Conservation (phyloP, 2,797 vertebrate species). For the Prionace glauca region DNA sequence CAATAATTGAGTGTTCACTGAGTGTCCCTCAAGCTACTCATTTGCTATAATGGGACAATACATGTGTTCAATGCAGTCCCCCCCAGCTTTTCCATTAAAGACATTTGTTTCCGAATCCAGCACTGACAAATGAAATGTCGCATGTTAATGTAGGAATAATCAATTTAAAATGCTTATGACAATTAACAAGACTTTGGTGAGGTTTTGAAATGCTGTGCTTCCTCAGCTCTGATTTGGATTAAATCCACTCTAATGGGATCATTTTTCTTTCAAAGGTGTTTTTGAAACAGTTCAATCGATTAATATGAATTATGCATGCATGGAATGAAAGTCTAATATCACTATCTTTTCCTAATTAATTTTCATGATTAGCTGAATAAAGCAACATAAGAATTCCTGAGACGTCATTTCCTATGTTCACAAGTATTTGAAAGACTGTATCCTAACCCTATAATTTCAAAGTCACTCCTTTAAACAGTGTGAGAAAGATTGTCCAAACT, state of each 20-base stretch:
- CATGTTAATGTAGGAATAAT: slow-evolving; percentile 77
- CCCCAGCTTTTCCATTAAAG: slow-evolving; percentile 64
- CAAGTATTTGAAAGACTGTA: slow-evolving; percentile 46
- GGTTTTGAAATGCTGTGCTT: slow-evolving; percentile 75
- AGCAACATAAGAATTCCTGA: slow-evolving; percentile 64
- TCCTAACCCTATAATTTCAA: not conserved
- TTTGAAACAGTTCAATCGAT: slow-evolving; percentile 85
- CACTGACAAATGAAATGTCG: slow-evolving; percentile 83
- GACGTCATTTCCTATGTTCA: slow-evolving; percentile 55
- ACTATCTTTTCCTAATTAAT: slow-evolving; percentile 98
- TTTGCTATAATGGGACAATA: slow-evolving; percentile 60
- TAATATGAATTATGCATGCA: slow-evolving; percentile 99
- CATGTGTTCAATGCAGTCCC: slow-evolving; percentile 64
- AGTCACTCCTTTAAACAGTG: not conserved
- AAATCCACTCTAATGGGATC: slow-evolving; percentile 87
- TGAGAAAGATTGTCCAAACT: not conserved
- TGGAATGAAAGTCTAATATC: slow-evolving; percentile 86
- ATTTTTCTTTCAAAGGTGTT: slow-evolving; percentile 90
- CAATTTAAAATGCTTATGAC: slow-evolving; percentile 90
- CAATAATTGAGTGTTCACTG: slow-evolving; percentile 54
- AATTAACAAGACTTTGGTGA: slow-evolving; percentile 76
- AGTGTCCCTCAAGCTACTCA: slow-evolving; percentile 68
- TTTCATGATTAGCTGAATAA: slow-evolving; percentile 76
- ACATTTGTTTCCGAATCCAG: slow-evolving; percentile 65
- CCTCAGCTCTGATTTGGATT: slow-evolving; percentile 95